phyloP scores from a whole-genome alignment of 2,888 invertebrate species.

The Drosophila merina region DNA sequence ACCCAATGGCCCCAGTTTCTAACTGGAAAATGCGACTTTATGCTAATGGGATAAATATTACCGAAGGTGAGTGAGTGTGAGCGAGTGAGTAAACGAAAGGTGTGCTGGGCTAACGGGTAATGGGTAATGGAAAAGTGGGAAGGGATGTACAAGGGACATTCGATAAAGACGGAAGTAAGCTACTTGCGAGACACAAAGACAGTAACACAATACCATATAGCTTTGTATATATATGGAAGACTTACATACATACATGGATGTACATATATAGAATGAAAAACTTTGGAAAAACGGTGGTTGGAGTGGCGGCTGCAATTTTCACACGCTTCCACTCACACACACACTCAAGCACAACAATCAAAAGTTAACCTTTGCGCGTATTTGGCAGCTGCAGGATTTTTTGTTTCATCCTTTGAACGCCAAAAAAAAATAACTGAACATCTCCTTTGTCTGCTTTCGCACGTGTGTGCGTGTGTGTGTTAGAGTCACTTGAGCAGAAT shows the following conservation, averaged over 20 bases:
- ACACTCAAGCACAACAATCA: constrained; percentile 2
- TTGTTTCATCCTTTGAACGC: constrained; percentile 3
- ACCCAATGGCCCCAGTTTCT: constrained; percentile 33
- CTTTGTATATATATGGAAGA: background rate
- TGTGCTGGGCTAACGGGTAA: constrained; percentile 6
- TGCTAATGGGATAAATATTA: constrained; percentile 63
- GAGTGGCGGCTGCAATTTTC: constrained; percentile 64
- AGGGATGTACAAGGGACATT: constrained; percentile 37
- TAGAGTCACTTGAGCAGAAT: background rate
- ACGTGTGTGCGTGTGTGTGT: constrained; percentile 2
- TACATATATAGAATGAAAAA: constrained; percentile 17
- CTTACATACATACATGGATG: background rate
- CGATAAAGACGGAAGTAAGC: constrained; percentile 67
- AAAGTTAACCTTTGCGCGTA: constrained; percentile 18
- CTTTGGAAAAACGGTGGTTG: constrained; percentile 51
- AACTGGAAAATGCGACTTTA: constrained; percentile 68
- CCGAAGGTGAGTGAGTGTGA: constrained; percentile 12
- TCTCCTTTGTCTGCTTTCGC: constrained; percentile 28
- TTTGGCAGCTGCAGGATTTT: constrained; percentile 39
- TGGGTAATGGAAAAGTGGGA: no score
- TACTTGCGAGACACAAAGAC: constrained; percentile 59
- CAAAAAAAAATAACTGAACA: constrained; percentile 53
- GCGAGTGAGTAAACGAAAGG: background rate
- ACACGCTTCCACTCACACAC: constrained; percentile 56
- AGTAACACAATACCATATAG: constrained; percentile 47